phyloP scores from a whole-genome alignment of 2,888 invertebrate species.

The Cryptophagus acutangulus region DNA sequence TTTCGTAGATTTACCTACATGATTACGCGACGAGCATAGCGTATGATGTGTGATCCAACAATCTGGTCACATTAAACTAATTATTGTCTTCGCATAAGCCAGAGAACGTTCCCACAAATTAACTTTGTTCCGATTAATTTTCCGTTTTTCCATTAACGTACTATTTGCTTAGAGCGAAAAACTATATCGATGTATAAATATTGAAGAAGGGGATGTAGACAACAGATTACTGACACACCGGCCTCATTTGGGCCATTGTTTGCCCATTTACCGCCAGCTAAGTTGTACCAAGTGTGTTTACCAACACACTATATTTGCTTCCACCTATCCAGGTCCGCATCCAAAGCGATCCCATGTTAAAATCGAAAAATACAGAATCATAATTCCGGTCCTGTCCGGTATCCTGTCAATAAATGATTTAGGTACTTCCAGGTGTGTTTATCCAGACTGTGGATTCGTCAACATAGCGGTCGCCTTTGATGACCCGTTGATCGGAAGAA shows the following conservation, averaged over 20 bases:
- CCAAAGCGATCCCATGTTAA: constrained; percentile 3
- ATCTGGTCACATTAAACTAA: too few relatives aligned
- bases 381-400: constrained; percentile 18
- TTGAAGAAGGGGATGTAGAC: constrained; percentile 45
- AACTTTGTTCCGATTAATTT: too few relatives aligned
- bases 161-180: constrained; percentile 8
- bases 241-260: constrained; percentile 41
- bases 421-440: constrained; percentile 47
- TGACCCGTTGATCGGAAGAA: constrained; percentile 29
- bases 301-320: constrained; percentile 41
- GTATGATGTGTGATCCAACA: too few relatives aligned
- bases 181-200: constrained; percentile 43
- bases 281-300: constrained; percentile 46
- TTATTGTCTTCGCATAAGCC: too few relatives aligned
- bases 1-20: too few relatives aligned
- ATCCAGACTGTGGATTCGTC: constrained; percentile 40
- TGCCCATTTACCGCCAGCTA: constrained; percentile 49
- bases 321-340: constrained; percentile 19
- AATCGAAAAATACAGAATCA: not conserved
- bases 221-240: constrained; percentile 45
- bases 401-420: constrained; percentile 44
- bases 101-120: too few relatives aligned
- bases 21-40: too few relatives aligned
- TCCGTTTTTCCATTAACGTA: too few relatives aligned
- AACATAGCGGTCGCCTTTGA: constrained; percentile 43